These are phyloP conservation scores for Xylocampa areola DNA, from an alignment of 2,888 invertebrate genomes.

Conservation along the genomic window DNA sequence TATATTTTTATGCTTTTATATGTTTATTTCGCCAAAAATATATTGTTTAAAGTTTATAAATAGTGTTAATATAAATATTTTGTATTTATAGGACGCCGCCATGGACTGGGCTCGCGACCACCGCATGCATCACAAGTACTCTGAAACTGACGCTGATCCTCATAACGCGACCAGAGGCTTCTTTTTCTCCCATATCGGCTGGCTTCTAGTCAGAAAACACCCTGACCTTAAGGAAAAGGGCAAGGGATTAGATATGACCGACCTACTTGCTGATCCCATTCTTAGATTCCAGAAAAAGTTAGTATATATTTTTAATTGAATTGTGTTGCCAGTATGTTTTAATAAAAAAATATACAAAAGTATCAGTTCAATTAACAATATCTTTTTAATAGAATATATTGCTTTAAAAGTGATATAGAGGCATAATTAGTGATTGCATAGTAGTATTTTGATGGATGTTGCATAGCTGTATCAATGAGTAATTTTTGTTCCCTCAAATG, in stretches of 20 bases:
- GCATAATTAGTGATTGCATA: too few species aligned
- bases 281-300: conserved; percentile 97
- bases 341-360: too few species aligned
- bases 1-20: too few species aligned
- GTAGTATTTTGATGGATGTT: too few species aligned
- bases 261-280: conserved; percentile 94
- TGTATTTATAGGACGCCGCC: conserved; percentile 91
- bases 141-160: conserved; percentile 98
- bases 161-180: conserved; percentile 98
- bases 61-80: background rate
- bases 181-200: conserved; percentile 98
- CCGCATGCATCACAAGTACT: conserved; percentile 97
- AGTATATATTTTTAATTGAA: conserved; percentile 70
- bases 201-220: conserved; percentile 97
- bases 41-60: background rate
- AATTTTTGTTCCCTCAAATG: too few species aligned
- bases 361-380: too few species aligned
- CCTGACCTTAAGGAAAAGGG: conserved; percentile 96
- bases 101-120: conserved; percentile 95
- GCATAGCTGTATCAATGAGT: too few species aligned
- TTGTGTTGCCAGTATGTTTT: too few species aligned
- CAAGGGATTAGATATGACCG: conserved; percentile 95
- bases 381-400: too few species aligned
- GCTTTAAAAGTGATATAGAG: too few species aligned
- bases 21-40: too few species aligned